phyloP scores from a whole-genome alignment of 2,797 vertebrate species.

The Cuculus canorus region DNA sequence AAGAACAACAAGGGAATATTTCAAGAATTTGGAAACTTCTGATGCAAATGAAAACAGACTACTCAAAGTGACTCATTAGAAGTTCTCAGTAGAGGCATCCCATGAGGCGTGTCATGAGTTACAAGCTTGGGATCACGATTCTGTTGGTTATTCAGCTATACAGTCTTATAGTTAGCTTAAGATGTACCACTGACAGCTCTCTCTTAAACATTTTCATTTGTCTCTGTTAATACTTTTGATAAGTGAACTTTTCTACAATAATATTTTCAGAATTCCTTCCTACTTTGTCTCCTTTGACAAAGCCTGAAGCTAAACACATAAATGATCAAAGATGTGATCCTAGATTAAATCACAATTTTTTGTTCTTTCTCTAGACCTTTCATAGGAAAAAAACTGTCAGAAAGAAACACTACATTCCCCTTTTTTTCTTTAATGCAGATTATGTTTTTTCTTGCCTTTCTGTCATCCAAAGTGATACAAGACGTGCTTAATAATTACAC shows the following conservation, averaged over 20 bases:
- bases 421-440: background rate
- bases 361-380: slow-evolving; percentile 39
- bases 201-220: background rate
- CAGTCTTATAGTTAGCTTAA: background rate
- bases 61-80: slow-evolving; percentile 70
- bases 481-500: background rate
- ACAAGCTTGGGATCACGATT: background rate
- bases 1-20: slow-evolving; percentile 44
- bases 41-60: slow-evolving; percentile 68
- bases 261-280: background rate
- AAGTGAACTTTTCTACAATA: slow-evolving; percentile 1
- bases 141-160: background rate
- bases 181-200: background rate
- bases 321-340: background rate
- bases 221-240: slow-evolving; percentile 26
- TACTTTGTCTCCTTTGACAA: slow-evolving; percentile 1
- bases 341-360: slow-evolving; percentile 14
- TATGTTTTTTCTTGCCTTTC: slow-evolving; percentile 14
- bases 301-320: background rate
- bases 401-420: slow-evolving; percentile 20
- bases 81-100: slow-evolving; percentile 34
- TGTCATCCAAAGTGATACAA: background rate
- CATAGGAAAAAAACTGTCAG: background rate
- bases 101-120: slow-evolving; percentile 38
- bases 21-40: slow-evolving; percentile 43